These are phyloP conservation scores for Orthonychiurus folsomi DNA, from an alignment of 2,888 invertebrate species.

Conservation along the genomic window DNA sequence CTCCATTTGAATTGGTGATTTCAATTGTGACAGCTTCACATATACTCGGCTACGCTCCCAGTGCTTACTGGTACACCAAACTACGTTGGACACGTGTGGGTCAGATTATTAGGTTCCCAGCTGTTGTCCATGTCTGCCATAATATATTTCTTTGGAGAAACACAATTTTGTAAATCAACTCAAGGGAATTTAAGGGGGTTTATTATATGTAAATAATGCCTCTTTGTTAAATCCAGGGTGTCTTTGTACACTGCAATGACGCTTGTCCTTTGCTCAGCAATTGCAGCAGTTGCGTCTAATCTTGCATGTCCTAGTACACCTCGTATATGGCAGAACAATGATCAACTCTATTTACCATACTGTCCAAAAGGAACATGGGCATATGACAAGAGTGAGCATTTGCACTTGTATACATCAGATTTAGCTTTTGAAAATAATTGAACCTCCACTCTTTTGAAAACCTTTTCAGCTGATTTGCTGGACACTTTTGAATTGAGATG, in stretches of 20 bases:
- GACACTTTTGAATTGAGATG: not conserved
- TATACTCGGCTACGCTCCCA: slow-evolving; percentile 21
- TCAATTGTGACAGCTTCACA: slow-evolving; percentile 19
- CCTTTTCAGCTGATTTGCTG: not conserved
- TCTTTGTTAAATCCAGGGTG: no score
- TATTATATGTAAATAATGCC: no score
- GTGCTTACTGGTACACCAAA: slow-evolving; percentile 26
- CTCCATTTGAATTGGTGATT: slow-evolving; percentile 27
- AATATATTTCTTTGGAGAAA: slow-evolving; percentile 26
- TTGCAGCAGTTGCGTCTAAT: not conserved
- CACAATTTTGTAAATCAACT: slow-evolving; percentile 21
- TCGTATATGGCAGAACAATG: not conserved
- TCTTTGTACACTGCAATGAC: not conserved
- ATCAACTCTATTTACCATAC: not conserved
- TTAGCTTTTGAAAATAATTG: no score
- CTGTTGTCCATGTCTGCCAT: slow-evolving; percentile 26
- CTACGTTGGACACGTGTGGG: slow-evolving; percentile 29
- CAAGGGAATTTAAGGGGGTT: no score
- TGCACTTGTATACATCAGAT: no score
- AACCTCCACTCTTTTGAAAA: no score
- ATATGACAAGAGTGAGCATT: not conserved
- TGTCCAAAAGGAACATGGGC: not conserved
- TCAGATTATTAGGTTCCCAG: slow-evolving; percentile 26
- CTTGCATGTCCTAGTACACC: not conserved
- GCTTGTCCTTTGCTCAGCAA: not conserved